Base-by-base conservation (phyloP, 1,140 invertebrate species). In the Drosophila sp. region DNA sequence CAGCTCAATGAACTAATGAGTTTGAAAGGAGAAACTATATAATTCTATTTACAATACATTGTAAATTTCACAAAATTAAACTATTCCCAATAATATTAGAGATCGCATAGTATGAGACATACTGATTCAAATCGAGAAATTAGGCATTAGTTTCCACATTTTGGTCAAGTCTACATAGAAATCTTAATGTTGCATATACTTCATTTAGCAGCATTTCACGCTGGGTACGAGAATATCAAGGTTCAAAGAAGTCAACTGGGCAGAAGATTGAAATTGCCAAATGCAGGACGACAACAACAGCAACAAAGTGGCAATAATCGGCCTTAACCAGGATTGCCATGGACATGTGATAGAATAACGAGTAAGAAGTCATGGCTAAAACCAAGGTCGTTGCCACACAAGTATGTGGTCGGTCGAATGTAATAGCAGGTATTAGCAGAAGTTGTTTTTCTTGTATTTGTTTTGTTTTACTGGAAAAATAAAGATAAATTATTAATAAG, bases 401-500 rank as follows among this genome's bases (percentile, higher is more conserved):
- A 62, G 41, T 57, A 47, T 33, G 66, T 66, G 67, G 35, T 4
- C 40, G 55, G 61, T 33, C 66, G 66, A 63, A 47, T 61, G 65
- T 17, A 68, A 1, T 3, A 29, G 64, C 55, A 77, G 55, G 68
- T 64, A 66, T 77, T 60, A 60, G 38, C 60, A 40, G 2, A 66
- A 74, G 66, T 79, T 70, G 54, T 73, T 65, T 47, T 50, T 27
- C 4, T 50, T 27, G 0, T 3, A 23, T 47, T 47, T 47, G 23
- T 23, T 23, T 50, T 50, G 23, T 50, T 50, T 50, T 50, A 50
- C 7, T 27, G 44, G 25, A 50, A 50, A 50, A 50, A 27, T 27
- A 50, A 25, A 27, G 8, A 50, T 86, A 83, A 86, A 83, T 87
- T 61, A 87, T 79, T 87, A 86, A 87, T 83, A 82, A 71, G 63